Conservation (phyloP, 2,888 invertebrate species). For the Crepidodera aurea region DNA sequence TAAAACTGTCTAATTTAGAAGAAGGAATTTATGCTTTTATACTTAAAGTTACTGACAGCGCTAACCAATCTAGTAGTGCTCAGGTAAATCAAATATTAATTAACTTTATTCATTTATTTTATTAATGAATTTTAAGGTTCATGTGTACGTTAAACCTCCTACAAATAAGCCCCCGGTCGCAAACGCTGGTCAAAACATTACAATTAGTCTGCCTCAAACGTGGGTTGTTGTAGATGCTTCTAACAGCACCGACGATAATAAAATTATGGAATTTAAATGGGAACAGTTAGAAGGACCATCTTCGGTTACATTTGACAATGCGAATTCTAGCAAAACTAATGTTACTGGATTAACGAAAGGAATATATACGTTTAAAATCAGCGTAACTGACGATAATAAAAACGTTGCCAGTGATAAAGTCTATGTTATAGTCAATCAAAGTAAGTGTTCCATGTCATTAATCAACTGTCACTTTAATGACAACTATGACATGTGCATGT, state of each 20-base stretch:
- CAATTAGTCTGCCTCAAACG: slow-evolving; percentile 84
- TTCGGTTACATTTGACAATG: slow-evolving; percentile 63
- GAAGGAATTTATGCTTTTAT: slow-evolving; percentile 95
- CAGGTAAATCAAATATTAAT: slow-evolving; percentile 47
- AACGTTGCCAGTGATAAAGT: slow-evolving; percentile 79
- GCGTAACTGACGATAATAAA: slow-evolving; percentile 85
- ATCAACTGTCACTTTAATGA: background rate
- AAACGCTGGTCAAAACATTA: slow-evolving; percentile 69
- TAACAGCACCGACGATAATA: slow-evolving; percentile 76
- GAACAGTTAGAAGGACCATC: slow-evolving; percentile 77
- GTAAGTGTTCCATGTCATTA: slow-evolving; percentile 64
- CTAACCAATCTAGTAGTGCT: slow-evolving; percentile 86
- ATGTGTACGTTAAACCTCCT: slow-evolving; percentile 91
- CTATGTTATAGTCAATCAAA: slow-evolving; percentile 83
- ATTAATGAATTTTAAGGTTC: slow-evolving; percentile 70
- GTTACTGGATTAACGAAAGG: slow-evolving; percentile 85
- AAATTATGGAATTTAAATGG: slow-evolving; percentile 86
- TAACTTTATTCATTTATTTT: too few relatives aligned
- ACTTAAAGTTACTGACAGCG: slow-evolving; percentile 90
- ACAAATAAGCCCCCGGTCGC: slow-evolving; percentile 85
- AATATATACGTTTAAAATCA: slow-evolving; percentile 80
- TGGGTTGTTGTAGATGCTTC: slow-evolving; percentile 83
- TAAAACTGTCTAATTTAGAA: slow-evolving; percentile 86
- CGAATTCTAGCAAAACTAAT: slow-evolving; percentile 68
- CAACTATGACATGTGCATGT: too few relatives aligned